These are phyloP conservation scores for Pangasianodon hypophthalmus DNA, from an alignment of 2,113 vertebrate species.

Conservation along the genomic window DNA sequence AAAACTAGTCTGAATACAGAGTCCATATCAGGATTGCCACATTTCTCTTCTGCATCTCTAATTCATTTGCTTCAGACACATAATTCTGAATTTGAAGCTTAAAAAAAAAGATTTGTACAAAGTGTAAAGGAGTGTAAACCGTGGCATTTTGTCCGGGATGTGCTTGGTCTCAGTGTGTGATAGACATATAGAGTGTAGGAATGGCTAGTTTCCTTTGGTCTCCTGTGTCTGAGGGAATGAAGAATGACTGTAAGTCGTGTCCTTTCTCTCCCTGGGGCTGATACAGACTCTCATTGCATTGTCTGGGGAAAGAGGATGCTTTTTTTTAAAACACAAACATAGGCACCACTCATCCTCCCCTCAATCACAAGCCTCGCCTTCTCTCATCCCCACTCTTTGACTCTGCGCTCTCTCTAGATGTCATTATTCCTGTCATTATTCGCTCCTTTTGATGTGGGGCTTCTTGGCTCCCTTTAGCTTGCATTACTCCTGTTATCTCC, in stretches of 20 bases:
- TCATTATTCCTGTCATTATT: slow-evolving; percentile 81
- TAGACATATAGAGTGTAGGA: slow-evolving; percentile 35
- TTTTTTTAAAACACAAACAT: slow-evolving; percentile 72
- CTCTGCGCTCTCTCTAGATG: slow-evolving; percentile 63
- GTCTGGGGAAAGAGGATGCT: slow-evolving; percentile 62
- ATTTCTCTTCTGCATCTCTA: slow-evolving; percentile 21
- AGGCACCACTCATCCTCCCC: slow-evolving; percentile 71
- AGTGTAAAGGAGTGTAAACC: neutral
- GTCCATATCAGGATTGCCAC: slow-evolving; percentile 20
- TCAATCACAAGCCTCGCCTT: slow-evolving; percentile 54
- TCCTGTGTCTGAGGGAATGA: slow-evolving; percentile 43
- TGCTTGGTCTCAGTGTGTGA: neutral
- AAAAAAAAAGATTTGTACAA: neutral
- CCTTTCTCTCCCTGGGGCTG: slow-evolving; percentile 71
- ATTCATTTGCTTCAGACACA: neutral
- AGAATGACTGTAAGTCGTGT: slow-evolving; percentile 71
- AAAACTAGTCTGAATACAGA: neutral
- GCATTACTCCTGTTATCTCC: slow-evolving; percentile 69
- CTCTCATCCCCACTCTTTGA: slow-evolving; percentile 49
- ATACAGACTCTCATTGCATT: slow-evolving; percentile 71
- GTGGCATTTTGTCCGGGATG: slow-evolving; percentile 26
- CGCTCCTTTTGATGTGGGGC: slow-evolving; percentile 75
- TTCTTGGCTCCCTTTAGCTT: slow-evolving; percentile 71
- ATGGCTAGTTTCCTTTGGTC: slow-evolving; percentile 47
- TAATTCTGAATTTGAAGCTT: neutral